Evolutionary conservation across 2,113 vertebrate species (phyloP).

Genomic region (Sander vitreus): DNA sequence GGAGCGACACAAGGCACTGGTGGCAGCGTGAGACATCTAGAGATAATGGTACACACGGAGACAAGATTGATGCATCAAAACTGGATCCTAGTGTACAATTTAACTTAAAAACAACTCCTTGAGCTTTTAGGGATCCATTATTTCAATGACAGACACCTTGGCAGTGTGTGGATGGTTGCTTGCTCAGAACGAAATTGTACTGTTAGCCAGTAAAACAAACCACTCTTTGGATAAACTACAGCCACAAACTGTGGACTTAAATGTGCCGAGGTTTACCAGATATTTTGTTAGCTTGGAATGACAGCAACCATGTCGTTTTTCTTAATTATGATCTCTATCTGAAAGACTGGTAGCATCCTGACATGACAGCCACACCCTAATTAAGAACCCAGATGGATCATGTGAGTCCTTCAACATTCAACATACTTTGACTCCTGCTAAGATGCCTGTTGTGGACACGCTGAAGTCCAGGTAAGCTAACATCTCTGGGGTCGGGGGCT

Average conservation of each 20-base stretch:
- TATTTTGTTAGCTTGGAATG: neutral
- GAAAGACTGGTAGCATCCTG: neutral
- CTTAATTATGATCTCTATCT: neutral
- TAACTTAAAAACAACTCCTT: neutral
- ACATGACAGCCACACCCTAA: neutral
- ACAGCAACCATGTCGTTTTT: neutral
- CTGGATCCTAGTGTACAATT: neutral
- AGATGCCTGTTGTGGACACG: constrained; percentile 96
- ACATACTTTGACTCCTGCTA: constrained; percentile 95
- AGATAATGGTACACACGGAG: constrained; percentile 10
- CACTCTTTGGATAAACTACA: neutral
- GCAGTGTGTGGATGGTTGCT: neutral
- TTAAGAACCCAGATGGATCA: neutral
- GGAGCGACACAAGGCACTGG: constrained; percentile 97
- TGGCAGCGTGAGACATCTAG: constrained; percentile 96
- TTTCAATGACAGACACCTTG: neutral
- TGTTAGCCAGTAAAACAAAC: neutral
- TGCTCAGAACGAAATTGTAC: neutral
- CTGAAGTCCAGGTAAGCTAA: constrained; percentile 98
- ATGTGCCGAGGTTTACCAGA: neutral
- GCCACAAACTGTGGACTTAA: neutral
- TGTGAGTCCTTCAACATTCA: neutral
- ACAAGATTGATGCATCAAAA: neutral
- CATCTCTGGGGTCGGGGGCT: constrained; percentile 91
- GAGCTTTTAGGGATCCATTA: neutral